Evolutionary conservation across 2,888 invertebrate genomes (phyloP).

Genomic region (Blera fallax): DNA sequence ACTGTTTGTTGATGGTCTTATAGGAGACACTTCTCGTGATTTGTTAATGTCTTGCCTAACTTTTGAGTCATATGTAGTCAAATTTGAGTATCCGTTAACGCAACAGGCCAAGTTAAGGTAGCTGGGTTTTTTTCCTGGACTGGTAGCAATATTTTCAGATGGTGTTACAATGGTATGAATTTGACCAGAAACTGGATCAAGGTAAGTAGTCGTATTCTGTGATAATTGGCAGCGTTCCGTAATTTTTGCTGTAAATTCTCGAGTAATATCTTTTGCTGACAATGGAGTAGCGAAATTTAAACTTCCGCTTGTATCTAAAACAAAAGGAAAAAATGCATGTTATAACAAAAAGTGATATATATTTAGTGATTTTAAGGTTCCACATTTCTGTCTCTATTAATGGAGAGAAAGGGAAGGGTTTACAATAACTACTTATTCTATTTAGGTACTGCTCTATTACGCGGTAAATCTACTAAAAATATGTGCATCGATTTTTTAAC

Average conservation of each 20-base stretch:
- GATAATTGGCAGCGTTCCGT: constrained; percentile 83
- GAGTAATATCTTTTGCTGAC: constrained; percentile 83
- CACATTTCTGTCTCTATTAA: no score
- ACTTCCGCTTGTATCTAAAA: constrained; percentile 84
- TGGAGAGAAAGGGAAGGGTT: no score
- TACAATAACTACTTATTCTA: no score
- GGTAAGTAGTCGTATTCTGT: constrained; percentile 76
- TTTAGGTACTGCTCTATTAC: no score
- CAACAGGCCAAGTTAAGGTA: constrained; percentile 94
- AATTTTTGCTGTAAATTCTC: constrained; percentile 85
- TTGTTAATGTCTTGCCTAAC: constrained; percentile 88
- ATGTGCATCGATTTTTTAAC: no score
- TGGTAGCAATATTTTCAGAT: constrained; percentile 65
- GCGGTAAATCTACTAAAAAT: no score
- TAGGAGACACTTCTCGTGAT: constrained; percentile 88
- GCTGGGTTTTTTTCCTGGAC: constrained; percentile 88
- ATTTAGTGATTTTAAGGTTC: no score
- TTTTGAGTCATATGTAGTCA: constrained; percentile 93
- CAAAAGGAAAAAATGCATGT: constrained; percentile 2
- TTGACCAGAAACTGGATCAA: constrained; percentile 78
- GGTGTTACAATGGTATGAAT: constrained; percentile 79
- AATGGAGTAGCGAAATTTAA: constrained; percentile 85
- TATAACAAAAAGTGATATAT: no score
- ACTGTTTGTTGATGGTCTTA: constrained; percentile 83
- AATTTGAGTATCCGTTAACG: constrained; percentile 93